phyloP scores from a whole-genome alignment of 2,797 vertebrate genomes.

The Bufotes viridis region DNA sequence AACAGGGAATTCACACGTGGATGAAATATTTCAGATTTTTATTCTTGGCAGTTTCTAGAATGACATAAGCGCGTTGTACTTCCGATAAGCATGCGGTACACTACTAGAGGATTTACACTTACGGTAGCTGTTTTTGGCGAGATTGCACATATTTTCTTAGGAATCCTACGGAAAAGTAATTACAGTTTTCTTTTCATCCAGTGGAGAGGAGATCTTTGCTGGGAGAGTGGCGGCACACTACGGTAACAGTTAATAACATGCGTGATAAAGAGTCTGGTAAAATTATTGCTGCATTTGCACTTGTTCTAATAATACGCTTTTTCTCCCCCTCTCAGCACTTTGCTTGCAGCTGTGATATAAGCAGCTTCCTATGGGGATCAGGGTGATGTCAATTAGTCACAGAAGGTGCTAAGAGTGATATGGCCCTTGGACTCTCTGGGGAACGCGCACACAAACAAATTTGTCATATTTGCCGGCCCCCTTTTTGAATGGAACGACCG shows the following conservation, averaged over 20 bases:
- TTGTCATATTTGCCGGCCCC: constrained; percentile 46
- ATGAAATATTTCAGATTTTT: too few species aligned
- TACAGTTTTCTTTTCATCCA: not conserved
- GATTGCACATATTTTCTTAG: not conserved
- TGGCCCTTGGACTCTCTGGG: constrained; percentile 25
- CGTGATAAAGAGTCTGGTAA: constrained; percentile 36
- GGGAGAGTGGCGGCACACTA: not conserved
- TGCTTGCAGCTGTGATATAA: constrained; percentile 44
- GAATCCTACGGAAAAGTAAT: constrained; percentile 9
- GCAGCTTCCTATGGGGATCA: constrained; percentile 43
- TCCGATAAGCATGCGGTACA: not conserved
- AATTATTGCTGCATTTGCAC: constrained; percentile 59
- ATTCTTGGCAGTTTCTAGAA: too few species aligned
- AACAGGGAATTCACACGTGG: too few species aligned
- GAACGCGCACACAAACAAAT: constrained; percentile 55
- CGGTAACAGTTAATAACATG: constrained; percentile 49
- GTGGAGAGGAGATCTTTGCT: not conserved
- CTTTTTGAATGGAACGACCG: constrained; percentile 25
- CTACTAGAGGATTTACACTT: not conserved
- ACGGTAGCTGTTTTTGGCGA: not conserved
- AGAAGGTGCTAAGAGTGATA: constrained; percentile 48
- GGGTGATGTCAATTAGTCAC: constrained; percentile 50
- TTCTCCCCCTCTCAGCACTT: constrained; percentile 51
- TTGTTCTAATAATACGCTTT: constrained; percentile 61
- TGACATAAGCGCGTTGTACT: too few species aligned